Conservation (phyloP, 2,113 vertebrate genomes). For the Tupaia chinensis region DNA sequence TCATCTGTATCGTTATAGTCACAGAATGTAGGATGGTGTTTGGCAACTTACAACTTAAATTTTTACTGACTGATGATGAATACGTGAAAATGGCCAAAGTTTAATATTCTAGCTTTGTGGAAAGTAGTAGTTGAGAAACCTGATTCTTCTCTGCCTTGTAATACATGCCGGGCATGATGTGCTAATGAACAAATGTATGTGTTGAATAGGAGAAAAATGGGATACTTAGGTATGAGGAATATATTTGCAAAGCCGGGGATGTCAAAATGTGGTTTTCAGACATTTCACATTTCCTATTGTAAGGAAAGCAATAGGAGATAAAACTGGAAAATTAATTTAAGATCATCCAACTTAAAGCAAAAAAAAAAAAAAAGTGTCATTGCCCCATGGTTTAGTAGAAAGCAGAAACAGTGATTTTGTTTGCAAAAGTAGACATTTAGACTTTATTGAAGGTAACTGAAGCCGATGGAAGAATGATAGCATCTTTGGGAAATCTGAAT, state of each 20-base stretch:
- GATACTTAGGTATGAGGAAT: background rate
- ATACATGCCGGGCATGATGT: background rate
- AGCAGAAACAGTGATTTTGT: conserved; percentile 17
- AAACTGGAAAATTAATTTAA: conserved; percentile 40
- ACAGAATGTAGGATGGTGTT: background rate
- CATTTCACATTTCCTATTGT: background rate
- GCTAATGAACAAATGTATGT: background rate
- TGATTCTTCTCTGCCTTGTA: background rate
- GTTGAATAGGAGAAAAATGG: background rate
- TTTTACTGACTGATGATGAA: conserved; percentile 4
- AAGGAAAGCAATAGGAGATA: background rate
- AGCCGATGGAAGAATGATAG: background rate
- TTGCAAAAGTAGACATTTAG: conserved; percentile 30
- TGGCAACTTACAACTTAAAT: background rate
- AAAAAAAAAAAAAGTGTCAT: conserved; percentile 19
- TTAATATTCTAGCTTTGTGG: conserved; percentile 7
- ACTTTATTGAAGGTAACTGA: background rate
- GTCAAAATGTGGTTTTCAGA: background rate
- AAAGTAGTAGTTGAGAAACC: conserved; percentile 30
- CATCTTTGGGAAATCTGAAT: conserved; percentile 35
- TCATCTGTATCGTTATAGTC: background rate
- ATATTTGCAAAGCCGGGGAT: background rate
- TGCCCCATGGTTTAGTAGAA: background rate
- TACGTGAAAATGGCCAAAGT: background rate
- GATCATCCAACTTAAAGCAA: conserved; percentile 7